Conservation (phyloP, 2,113 vertebrate genomes). For the Ariopsis seemanni region DNA sequence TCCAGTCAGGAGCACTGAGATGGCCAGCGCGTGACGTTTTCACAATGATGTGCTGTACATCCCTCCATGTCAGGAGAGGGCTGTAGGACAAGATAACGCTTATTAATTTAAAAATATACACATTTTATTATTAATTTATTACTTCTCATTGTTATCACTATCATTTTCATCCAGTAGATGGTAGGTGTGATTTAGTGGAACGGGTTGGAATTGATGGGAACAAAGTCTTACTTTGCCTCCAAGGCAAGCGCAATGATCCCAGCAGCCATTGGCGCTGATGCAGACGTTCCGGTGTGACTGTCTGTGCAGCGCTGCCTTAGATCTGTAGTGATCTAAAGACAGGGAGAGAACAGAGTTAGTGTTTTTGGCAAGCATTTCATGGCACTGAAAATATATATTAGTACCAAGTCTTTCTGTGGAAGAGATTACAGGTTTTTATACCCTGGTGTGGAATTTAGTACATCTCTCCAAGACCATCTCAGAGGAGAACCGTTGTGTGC, state of each 20-base stretch:
- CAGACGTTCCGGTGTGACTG: constrained; percentile 97
- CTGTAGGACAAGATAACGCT: constrained; percentile 63
- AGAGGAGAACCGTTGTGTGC: background rate
- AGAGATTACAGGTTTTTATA: constrained; percentile 22
- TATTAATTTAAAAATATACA: background rate
- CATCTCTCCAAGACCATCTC: constrained; percentile 5
- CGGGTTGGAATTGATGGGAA: constrained; percentile 16
- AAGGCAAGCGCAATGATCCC: constrained; percentile 96
- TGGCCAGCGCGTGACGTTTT: constrained; percentile 95
- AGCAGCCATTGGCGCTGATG: constrained; percentile 97
- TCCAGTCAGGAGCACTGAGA: constrained; percentile 97
- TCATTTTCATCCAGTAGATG: background rate
- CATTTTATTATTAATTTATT: background rate
- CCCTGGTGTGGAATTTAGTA: constrained; percentile 26
- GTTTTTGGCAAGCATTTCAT: background rate
- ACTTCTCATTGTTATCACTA: too few relatives aligned
- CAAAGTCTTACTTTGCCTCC: constrained; percentile 94
- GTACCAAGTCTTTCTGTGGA: background rate
- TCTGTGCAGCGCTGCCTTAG: constrained; percentile 96
- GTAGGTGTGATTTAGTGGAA: constrained; percentile 48
- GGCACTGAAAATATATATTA: constrained; percentile 6
- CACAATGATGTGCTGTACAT: constrained; percentile 98
- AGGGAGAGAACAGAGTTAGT: constrained; percentile 34
- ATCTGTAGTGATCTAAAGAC: constrained; percentile 92
- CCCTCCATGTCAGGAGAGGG: constrained; percentile 92